phyloP scores from a whole-genome alignment of 2,113 vertebrate species.

The Vulpes vulpes region DNA sequence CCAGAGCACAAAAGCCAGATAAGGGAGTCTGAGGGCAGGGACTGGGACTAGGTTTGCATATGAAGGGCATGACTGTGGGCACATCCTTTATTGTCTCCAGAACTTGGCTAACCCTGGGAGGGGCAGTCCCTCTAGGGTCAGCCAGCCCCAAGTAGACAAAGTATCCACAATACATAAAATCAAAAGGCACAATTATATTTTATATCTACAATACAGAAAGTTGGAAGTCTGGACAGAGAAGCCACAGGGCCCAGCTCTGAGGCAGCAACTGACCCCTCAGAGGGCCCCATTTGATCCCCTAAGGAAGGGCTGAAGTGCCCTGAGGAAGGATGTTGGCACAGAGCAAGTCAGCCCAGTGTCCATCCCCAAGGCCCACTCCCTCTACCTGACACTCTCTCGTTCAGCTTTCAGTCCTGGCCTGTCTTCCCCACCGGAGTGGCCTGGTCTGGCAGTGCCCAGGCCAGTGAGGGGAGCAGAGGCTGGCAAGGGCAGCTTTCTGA shows the following conservation, averaged over 20 bases:
- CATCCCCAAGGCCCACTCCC: background rate
- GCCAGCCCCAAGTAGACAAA: background rate
- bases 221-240: background rate
- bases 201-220: background rate
- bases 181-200: background rate
- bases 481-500: background rate
- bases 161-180: background rate
- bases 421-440: background rate
- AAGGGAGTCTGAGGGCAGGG: background rate
- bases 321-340: background rate
- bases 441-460: background rate
- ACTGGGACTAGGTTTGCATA: too few relatives aligned
- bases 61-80: background rate
- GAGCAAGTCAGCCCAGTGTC: background rate
- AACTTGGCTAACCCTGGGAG: background rate
- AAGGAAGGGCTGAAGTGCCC: background rate
- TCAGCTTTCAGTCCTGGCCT: too few relatives aligned
- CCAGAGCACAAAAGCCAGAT: background rate
- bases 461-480: background rate
- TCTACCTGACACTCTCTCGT: rapidly evolving
- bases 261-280: background rate
- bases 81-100: background rate
- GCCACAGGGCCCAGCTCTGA: too few relatives aligned
- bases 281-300: too few relatives aligned
- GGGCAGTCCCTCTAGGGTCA: background rate